phyloP scores from a whole-genome alignment of 2,888 invertebrate species.

The Pollenia amentaria region DNA sequence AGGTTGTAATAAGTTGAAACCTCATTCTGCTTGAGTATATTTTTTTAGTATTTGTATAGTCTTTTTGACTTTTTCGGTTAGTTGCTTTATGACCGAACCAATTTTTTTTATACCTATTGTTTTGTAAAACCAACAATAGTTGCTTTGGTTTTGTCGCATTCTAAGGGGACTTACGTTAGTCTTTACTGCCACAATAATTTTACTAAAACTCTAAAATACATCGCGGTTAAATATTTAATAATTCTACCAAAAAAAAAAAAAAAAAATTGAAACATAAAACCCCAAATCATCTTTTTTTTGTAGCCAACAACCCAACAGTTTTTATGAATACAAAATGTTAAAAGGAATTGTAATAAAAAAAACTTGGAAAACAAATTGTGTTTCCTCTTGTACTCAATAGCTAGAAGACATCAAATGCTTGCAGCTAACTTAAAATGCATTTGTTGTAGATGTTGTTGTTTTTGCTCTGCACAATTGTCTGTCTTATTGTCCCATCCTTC shows the following conservation, averaged over 20 bases:
- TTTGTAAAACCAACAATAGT: slow-evolving; percentile 60
- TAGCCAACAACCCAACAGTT: slow-evolving; percentile 41
- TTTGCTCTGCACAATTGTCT: slow-evolving; percentile 56
- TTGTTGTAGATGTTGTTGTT: slow-evolving; percentile 47
- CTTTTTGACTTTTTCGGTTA: slow-evolving; percentile 34
- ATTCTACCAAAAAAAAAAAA: slow-evolving; percentile 26
- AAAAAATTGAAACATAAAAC: slow-evolving; percentile 41
- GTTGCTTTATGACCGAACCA: slow-evolving; percentile 13
- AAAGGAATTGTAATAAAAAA: slow-evolving; percentile 6
- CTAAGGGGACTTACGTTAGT: slow-evolving; percentile 67
- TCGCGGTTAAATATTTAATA: slow-evolving; percentile 68
- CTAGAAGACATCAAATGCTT: slow-evolving; percentile 74
- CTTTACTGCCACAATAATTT: slow-evolving; percentile 29
- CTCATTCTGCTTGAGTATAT: slow-evolving; percentile 33
- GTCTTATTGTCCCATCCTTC: slow-evolving; percentile 57
- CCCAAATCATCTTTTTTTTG: slow-evolving; percentile 56
- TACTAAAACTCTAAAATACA: slow-evolving; percentile 69
- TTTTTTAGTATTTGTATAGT: slow-evolving; percentile 17
- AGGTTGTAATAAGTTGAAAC: slow-evolving; percentile 48
- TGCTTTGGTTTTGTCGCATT: slow-evolving; percentile 71
- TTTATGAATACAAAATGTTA: slow-evolving; percentile 43
- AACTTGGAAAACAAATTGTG: slow-evolving; percentile 66
- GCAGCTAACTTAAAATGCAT: slow-evolving; percentile 75
- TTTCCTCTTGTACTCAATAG: slow-evolving; percentile 72
- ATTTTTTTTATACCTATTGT: slow-evolving; percentile 53